Percentiles rank a stretch among this genome's conserved stretches.
These are phyloP conservation scores for Leucoraja ocellata DNA, from an alignment of 2,797 vertebrate species.

Conservation along the genomic window DNA sequence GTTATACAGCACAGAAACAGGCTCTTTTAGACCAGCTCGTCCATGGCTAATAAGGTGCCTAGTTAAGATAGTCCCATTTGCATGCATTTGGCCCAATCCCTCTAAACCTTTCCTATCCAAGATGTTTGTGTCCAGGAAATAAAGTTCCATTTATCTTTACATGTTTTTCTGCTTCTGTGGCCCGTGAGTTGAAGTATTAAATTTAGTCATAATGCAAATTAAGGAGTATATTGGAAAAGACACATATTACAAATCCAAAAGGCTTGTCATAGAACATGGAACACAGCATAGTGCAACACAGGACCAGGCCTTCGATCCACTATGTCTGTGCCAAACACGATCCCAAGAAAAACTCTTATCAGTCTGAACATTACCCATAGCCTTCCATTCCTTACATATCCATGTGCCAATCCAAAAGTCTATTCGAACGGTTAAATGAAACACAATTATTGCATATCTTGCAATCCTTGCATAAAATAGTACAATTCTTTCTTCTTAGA, in stretches of 20 bases:
- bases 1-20: no score
- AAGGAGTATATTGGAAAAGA: background rate
- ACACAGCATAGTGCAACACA: background rate
- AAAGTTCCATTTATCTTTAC: background rate
- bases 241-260: no score
- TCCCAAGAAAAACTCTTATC: no score
- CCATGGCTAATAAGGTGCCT: no score
- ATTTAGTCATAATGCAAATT: background rate
- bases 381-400: no score
- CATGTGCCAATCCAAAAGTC: background rate
- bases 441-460: background rate
- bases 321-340: no score
- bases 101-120: background rate
- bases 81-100: no score
- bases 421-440: conserved; percentile 21
- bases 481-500: conserved; percentile 48
- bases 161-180: background rate
- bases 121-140: background rate
- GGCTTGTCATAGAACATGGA: background rate
- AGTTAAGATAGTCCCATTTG: no score
- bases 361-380: no score
- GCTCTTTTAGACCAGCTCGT: no score
- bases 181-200: background rate
- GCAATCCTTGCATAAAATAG: background rate
- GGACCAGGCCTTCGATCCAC: no score